Evolutionary conservation across 2,888 invertebrate genomes (phyloP), one percentile per base, ranked within the genome.

Genomic region (Piscicola geometra): DNA sequence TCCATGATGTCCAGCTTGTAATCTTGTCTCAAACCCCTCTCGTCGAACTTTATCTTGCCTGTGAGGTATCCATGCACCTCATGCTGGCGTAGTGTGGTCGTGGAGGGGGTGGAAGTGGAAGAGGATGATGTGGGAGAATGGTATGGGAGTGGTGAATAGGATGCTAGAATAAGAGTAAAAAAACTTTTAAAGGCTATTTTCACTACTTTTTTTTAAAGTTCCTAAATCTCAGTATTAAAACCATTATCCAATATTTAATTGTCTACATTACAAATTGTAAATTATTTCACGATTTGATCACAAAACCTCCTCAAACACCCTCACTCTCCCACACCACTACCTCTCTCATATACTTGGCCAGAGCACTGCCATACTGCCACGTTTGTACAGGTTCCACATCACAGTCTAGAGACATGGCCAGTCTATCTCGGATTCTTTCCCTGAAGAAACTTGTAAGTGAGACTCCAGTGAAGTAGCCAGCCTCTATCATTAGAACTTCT

Each of bases 391-490:
- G 47, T 3, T 78, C 77, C 0, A 72, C 73, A 30, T 78, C 71
- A 47, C 78, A 78, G 71, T 78, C 76, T 15, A 78, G 52, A 0
- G 47, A 47, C 41, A 50, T 70, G 12, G 75, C 5, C 5, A 56
- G n/a, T 86, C 92, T 92, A 82, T 91, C 90, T 9, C 41, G 21
- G 18, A 25, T 21, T 18, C 28, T 67, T 21, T 28, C 32, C 75
- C 74, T 75, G 56, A 75, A 78, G 33, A 56, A 56, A n/a, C n/a
- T 21, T 3, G 3, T 3, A 3, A 18, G 5, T 5, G 60, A 18
- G 5, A 56, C n/a, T 56, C 60, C 60, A 15, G 60, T 25, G n/a
- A 56, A 25, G 60, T 56, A 56, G 9, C 60, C 60, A 21, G 60
- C n/a, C 25, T 56, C 60, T 56, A 25, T 25, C 60, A 56, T 56